Conservation (phyloP, 1,140 invertebrate genomes). For the Leucophenga varia region DNA sequence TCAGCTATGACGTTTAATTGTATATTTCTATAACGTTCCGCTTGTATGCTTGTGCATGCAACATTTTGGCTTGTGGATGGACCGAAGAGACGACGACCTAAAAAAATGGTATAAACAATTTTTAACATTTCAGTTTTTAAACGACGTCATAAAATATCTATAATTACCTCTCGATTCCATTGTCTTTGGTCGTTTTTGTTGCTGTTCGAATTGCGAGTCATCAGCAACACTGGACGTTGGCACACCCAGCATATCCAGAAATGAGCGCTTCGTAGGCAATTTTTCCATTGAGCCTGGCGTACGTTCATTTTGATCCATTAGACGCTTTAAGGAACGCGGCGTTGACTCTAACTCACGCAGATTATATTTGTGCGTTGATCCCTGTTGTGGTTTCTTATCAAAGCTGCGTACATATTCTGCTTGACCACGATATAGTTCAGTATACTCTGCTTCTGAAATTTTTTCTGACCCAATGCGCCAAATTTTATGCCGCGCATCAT, state of each 20-base stretch:
- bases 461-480: constrained; percentile 69
- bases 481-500: constrained; percentile 75
- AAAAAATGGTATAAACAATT: too few relatives aligned
- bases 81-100: constrained; percentile 35
- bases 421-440: constrained; percentile 58
- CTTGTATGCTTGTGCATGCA: background rate
- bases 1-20: constrained; percentile 30
- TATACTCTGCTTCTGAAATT: constrained; percentile 56
- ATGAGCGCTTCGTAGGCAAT: constrained; percentile 34
- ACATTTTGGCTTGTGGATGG: constrained; percentile 18
- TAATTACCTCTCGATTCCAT: constrained; percentile 49
- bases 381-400: constrained; percentile 9
- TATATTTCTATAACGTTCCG: constrained; percentile 11
- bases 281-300: constrained; percentile 48
- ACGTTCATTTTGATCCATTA: constrained; percentile 50
- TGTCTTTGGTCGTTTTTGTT: constrained; percentile 49
- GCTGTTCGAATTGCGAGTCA: constrained; percentile 18
- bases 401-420: constrained; percentile 59
- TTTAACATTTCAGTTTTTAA: too few relatives aligned
- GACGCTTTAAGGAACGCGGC: constrained; percentile 58
- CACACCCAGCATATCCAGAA: constrained; percentile 43
- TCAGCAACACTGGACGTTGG: background rate
- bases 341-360: constrained; percentile 58
- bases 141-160: too few relatives aligned
- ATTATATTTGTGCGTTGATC: constrained; percentile 41